These are phyloP conservation scores for Halictus quadricinctus DNA, from an alignment of 2,888 invertebrate genomes.

Conservation along the genomic window DNA sequence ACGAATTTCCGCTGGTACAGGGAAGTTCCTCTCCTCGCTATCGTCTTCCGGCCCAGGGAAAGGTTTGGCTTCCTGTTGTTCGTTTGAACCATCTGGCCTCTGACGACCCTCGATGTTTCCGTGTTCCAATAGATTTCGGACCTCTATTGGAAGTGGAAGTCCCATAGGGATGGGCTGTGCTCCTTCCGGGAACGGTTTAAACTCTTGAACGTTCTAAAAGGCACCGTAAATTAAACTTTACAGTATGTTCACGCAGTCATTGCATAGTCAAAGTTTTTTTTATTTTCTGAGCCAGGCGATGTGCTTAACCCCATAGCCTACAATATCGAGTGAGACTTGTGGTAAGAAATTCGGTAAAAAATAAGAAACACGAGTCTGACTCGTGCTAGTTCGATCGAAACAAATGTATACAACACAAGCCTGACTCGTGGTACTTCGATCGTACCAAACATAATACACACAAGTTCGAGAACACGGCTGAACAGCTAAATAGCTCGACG, in stretches of 20 bases:
- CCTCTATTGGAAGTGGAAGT: constrained; percentile 77
- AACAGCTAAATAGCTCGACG: no score
- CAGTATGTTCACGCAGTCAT: background rate
- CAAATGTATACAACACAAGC: no score
- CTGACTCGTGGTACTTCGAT: no score
- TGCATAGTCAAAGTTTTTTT: background rate
- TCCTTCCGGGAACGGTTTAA: constrained; percentile 77
- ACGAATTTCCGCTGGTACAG: constrained; percentile 76
- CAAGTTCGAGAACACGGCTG: no score
- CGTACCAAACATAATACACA: no score
- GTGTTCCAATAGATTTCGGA: constrained; percentile 77
- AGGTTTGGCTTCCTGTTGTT: constrained; percentile 75
- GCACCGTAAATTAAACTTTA: background rate
- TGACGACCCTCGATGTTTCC: constrained; percentile 78
- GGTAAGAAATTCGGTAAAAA: no score
- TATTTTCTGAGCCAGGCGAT: no score
- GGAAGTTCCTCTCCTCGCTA: constrained; percentile 75
- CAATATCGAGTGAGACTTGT: no score
- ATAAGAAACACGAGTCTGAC: no score
- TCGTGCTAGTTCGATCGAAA: no score
- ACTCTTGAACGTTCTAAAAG: constrained; percentile 71
- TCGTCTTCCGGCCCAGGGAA: constrained; percentile 76
- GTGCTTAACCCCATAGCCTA: no score
- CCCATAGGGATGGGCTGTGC: constrained; percentile 75
- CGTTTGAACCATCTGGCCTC: constrained; percentile 70